Evolutionary conservation across 1,140 invertebrate genomes (phyloP).

Genomic region (Psix sp.): DNA sequence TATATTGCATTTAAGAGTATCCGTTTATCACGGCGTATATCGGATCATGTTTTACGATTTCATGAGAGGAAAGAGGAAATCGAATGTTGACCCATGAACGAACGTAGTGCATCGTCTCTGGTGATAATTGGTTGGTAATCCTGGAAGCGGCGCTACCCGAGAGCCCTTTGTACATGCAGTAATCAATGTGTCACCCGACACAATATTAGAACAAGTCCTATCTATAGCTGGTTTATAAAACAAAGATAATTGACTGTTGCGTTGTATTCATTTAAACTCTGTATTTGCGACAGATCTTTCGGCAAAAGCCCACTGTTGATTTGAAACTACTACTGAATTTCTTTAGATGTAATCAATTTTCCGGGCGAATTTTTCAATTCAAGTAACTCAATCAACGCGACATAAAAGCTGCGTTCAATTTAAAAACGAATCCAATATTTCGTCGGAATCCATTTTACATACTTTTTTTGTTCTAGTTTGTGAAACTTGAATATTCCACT

Average conservation of each 20-base stretch:
- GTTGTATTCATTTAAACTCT: slow-evolving; percentile 10
- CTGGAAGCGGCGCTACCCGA: slow-evolving; percentile 33
- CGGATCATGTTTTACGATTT: background rate
- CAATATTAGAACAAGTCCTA: slow-evolving; percentile 49
- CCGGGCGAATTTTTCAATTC: no score
- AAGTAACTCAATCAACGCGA: no score
- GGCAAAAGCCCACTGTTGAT: background rate
- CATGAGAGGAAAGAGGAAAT: background rate
- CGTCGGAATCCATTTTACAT: no score
- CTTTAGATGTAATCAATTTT: no score
- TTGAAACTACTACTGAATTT: no score
- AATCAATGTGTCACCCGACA: slow-evolving; percentile 52
- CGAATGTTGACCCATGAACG: slow-evolving; percentile 26
- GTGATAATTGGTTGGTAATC: slow-evolving; percentile 57
- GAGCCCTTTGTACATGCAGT: slow-evolving; percentile 52
- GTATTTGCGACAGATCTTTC: background rate
- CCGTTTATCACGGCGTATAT: no score
- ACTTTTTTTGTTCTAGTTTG: no score
- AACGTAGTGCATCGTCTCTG: slow-evolving; percentile 23
- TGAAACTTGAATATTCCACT: no score
- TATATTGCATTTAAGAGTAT: no score
- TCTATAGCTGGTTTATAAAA: slow-evolving; percentile 39
- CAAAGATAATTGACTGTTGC: slow-evolving; percentile 26
- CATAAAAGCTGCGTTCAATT: no score
- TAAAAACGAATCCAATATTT: no score